Percentiles rank a stretch among this genome's conserved stretches.
Conservation (phyloP, 1,140 invertebrate species). For the Zaprionus ornatus region DNA sequence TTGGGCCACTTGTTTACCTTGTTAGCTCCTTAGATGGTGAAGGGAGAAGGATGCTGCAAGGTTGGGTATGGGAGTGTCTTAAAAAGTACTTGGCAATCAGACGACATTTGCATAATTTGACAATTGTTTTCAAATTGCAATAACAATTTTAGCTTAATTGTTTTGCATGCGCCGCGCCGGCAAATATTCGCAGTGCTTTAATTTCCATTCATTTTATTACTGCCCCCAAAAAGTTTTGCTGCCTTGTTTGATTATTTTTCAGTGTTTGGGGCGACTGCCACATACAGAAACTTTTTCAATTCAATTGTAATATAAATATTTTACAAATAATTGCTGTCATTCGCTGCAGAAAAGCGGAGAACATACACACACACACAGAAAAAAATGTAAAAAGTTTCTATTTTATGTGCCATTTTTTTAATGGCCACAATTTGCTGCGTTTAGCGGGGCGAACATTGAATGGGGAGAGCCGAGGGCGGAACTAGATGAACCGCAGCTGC, state of each 20-base stretch:
- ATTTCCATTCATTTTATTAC: slow-evolving; percentile 81
- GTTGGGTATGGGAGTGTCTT: slow-evolving; percentile 19
- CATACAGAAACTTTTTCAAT: slow-evolving; percentile 78
- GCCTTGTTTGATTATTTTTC: slow-evolving; percentile 19
- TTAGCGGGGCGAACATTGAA: slow-evolving; percentile 44
- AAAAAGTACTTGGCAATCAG: slow-evolving; percentile 78
- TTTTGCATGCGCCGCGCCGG: slow-evolving; percentile 70
- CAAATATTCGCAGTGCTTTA: slow-evolving; percentile 67
- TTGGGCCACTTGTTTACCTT: slow-evolving; percentile 65
- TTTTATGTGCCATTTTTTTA: slow-evolving; percentile 73
- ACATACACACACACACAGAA: slow-evolving; percentile 3
- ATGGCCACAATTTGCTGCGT: slow-evolving; percentile 77
- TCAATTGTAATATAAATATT: slow-evolving; percentile 82
- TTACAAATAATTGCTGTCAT: slow-evolving; percentile 77
- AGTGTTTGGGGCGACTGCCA: slow-evolving; percentile 50
- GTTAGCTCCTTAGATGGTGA: slow-evolving; percentile 37
- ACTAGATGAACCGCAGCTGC: slow-evolving; percentile 72
- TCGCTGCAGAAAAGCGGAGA: slow-evolving; percentile 11
- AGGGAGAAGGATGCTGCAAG: background rate
- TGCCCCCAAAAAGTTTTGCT: slow-evolving; percentile 58
- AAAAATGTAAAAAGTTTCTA: slow-evolving; percentile 71
- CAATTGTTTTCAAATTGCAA: slow-evolving; percentile 83
- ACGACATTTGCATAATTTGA: slow-evolving; percentile 80
- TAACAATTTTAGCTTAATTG: slow-evolving; percentile 83
- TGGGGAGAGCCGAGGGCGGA: background rate